Conservation (phyloP, 2,113 vertebrate species). For the Sitta europaea region DNA sequence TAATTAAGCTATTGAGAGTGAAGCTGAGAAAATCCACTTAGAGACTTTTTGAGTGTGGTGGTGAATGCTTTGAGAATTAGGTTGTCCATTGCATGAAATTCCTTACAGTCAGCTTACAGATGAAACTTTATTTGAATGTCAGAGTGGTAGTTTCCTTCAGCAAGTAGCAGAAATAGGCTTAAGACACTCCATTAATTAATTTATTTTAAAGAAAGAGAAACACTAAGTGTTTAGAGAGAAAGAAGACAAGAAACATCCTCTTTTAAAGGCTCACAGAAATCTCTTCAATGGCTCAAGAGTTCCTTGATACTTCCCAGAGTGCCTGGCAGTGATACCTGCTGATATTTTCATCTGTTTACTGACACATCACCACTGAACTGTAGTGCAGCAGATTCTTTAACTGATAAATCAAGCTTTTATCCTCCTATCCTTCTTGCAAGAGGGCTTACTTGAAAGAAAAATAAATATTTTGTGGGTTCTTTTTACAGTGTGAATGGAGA, state of each 20-base stretch:
- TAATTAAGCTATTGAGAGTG: neutral
- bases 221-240: neutral
- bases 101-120: neutral
- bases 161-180: neutral
- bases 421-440: neutral
- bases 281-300: neutral
- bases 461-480: neutral
- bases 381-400: neutral
- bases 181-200: neutral
- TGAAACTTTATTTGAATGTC: neutral
- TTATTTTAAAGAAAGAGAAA: neutral
- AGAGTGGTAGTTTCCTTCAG: neutral
- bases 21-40: neutral
- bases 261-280: neutral
- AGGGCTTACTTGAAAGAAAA: neutral
- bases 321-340: neutral
- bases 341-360: neutral
- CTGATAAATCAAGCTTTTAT: neutral
- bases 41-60: neutral
- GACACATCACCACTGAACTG: neutral
- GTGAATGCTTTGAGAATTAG: neutral
- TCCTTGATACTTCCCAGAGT: neutral
- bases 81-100: neutral
- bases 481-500: neutral
- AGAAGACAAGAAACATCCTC: neutral